Evolutionary conservation across 1,140 invertebrate genomes (phyloP), one percentile per base, ranked within the genome.

Genomic region (Oedothorax gibbosus): DNA sequence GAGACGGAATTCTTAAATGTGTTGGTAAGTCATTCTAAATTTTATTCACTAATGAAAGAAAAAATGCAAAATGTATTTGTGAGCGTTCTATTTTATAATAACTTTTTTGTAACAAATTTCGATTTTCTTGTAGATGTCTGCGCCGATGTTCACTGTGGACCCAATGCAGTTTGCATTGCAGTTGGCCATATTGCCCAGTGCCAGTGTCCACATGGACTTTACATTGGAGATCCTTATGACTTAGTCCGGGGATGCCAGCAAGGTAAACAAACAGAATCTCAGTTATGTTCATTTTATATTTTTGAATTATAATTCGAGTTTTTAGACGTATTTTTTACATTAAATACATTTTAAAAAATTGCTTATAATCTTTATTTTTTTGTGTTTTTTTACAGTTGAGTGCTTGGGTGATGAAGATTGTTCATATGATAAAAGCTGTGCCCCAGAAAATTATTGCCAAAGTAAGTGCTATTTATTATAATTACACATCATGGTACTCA

Each of bases 151-250:
- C 91, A 91, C 60, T 98, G 96, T 89, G 96, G 96, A 8, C 95
- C 95, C 0, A 94, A 95, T 86, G 95, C 96, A 20, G 90, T 97
- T 20, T 88, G 88, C 53, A 92, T 96, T 15, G 95, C 95, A 4
- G 95, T 96, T 87, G 97, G 97, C 89, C 96, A 97, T 88, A 94
- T 94, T 7, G 94, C 95, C 0, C 94, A 95, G 89, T 98, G 96
- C 88, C 94, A 96, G 88, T 97, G 96, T 89, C 96, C 96, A 9
- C 93, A 93, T 7, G 96, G 96, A 15, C 92, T 94, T 0, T 96
- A 93, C 89, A 93, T 94, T 9, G 96, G 96, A 1, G 93, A 97
- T 91, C 95, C 96, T 0, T 93, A 94, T 88, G 94, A 96, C 88
- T 89, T 92, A 0, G 90, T 90, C 35, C 90, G 90, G 35, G 96